Evolutionary conservation across 2,888 invertebrate species (phyloP), one percentile per base, ranked within the genome.

Genomic region (Sthenelais limicola): DNA sequence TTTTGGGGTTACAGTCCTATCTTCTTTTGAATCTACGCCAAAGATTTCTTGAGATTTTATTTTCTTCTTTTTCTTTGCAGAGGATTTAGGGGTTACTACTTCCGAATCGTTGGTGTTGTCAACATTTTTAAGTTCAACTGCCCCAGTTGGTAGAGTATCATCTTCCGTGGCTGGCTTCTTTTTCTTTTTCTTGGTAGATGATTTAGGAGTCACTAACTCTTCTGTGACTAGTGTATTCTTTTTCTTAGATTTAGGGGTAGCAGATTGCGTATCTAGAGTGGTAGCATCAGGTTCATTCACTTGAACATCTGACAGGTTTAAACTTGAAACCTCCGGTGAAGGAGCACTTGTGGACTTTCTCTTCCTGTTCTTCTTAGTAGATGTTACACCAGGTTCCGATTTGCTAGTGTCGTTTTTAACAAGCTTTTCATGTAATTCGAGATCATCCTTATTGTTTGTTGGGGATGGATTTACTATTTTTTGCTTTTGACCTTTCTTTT

Each of bases 1-100:
- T 24, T 70, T 48, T 24, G 30, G 21, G 24, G 33, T 26, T 32
- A 49, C 3, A 5, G 32, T 56, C 4, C 7, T 21, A 24, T 32
- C 32, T 18, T 18, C 32, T 4, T 32, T 15, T 33, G 32, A 15
- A 7, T 32, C 56, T 7, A 32, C 4, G 21, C 2, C 35, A 56
- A 73, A 67, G 21, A 49, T n/a, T 15, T 48, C 56, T 51, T 28
- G 35, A 43, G 56, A 26, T 15, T 51, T 62, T 49, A 68, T 21
- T 18, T 58, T 56, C 54, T 69, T 70, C 30, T 38, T 66, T 30
- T 47, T 67, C 54, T 54, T 49, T 5, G 15, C 43, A 48, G 28
- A 24, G n/a, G 21, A 24, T 24, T 70, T 48, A 21, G 30, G 21
- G 24, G 33, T 26, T 32, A 49, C 69, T 24, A 48, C n/a, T 30